phyloP scores from a whole-genome alignment of 2,888 invertebrate genomes.

The Cephus pygmeus region DNA sequence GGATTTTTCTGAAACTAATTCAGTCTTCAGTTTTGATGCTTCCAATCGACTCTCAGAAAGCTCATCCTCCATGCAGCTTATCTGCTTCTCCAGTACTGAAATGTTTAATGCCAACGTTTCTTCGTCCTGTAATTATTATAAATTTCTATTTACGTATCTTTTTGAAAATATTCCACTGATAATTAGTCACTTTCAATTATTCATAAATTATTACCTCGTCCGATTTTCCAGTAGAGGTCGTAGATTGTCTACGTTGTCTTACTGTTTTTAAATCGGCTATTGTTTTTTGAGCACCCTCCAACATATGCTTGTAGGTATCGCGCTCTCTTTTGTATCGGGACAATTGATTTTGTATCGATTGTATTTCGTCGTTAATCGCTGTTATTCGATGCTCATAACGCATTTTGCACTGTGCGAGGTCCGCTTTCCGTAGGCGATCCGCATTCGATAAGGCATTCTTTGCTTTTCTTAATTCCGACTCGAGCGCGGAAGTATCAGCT shows the following conservation, averaged over 20 bases:
- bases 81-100: slow-evolving; percentile 82
- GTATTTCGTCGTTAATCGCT: slow-evolving; percentile 84
- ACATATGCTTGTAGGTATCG: slow-evolving; percentile 89
- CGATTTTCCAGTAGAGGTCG: slow-evolving; percentile 76
- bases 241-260: slow-evolving; percentile 52
- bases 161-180: not conserved
- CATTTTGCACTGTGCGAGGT: slow-evolving; percentile 83
- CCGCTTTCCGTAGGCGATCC: slow-evolving; percentile 81
- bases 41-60: slow-evolving; percentile 86
- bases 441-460: slow-evolving; percentile 74
- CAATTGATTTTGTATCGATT: slow-evolving; percentile 80
- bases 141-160: not conserved
- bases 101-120: slow-evolving; percentile 77
- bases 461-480: slow-evolving; percentile 79
- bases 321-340: slow-evolving; percentile 87
- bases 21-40: slow-evolving; percentile 85
- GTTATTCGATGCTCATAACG: slow-evolving; percentile 88
- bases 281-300: slow-evolving; percentile 87
- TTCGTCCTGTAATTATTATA: slow-evolving; percentile 68
- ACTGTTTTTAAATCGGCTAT: slow-evolving; percentile 78
- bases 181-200: slow-evolving; percentile 6
- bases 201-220: slow-evolving; percentile 72
- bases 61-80: slow-evolving; percentile 88
- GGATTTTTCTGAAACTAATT: slow-evolving; percentile 89
- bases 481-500: slow-evolving; percentile 80